Percentiles rank a stretch among this genome's conserved stretches.
Conservation (phyloP, 1,140 invertebrate genomes). For the Ceratoteleas bidentatus region DNA sequence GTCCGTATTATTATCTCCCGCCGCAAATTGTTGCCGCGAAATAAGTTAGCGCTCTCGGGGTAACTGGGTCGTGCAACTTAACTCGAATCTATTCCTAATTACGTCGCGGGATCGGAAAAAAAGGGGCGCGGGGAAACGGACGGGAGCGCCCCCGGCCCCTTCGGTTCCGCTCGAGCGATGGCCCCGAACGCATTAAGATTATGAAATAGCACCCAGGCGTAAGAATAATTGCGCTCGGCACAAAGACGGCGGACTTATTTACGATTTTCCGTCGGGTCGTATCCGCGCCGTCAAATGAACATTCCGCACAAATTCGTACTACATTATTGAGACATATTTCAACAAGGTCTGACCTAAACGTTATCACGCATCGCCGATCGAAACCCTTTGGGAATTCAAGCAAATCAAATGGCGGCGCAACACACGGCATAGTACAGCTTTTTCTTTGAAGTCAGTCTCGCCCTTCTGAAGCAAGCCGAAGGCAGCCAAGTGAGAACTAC, state of each 20-base stretch:
- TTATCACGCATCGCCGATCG: conserved; percentile 64
- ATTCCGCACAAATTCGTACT: conserved; percentile 60
- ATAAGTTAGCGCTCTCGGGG: not conserved
- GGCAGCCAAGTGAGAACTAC: conserved; percentile 66
- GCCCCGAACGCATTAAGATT: conserved; percentile 18
- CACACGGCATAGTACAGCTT: conserved; percentile 64
- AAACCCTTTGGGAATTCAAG: conserved; percentile 65
- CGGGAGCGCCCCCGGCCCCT: not conserved
- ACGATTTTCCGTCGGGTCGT: conserved; percentile 34
- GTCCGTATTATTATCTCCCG: conserved; percentile 6
- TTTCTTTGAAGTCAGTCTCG: conserved; percentile 67
- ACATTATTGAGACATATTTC: conserved; percentile 65
- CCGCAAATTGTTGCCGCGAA: conserved; percentile 3
- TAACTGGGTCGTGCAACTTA: conserved; percentile 19
- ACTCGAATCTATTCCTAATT: conserved; percentile 34
- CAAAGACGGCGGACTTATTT: conserved; percentile 40
- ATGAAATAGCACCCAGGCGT: conserved; percentile 38
- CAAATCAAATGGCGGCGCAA: conserved; percentile 65
- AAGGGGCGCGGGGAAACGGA: not conserved
- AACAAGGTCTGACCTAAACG: conserved; percentile 65
- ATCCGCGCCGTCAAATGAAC: conserved; percentile 47
- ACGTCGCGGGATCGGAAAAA: conserved; percentile 14
- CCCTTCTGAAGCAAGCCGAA: conserved; percentile 65
- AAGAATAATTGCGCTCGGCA: conserved; percentile 41
- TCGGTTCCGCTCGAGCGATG: conserved; percentile 14